Evolutionary conservation across 2,888 invertebrate genomes (phyloP).

Genomic region (Litoditis marina): DNA sequence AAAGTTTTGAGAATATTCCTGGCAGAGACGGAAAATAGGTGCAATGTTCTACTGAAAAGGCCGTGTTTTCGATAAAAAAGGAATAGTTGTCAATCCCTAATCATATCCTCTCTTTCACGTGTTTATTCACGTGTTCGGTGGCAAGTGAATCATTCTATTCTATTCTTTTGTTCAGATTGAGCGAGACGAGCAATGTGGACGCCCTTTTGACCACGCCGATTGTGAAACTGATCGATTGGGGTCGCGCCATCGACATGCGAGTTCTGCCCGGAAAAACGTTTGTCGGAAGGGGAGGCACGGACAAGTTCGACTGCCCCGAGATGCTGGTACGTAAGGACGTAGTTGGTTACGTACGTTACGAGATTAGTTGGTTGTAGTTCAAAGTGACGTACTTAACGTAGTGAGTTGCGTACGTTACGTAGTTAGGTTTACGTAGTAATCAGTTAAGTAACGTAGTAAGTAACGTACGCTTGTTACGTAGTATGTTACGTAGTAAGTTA

Average conservation of each 20-base stretch:
- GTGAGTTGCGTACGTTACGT: not conserved
- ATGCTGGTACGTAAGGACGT: constrained; percentile 68
- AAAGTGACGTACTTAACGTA: too few relatives aligned
- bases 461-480: too few relatives aligned
- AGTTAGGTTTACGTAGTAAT: too few relatives aligned
- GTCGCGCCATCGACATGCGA: constrained; percentile 87
- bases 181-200: constrained; percentile 22
- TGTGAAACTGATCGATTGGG: constrained; percentile 84
- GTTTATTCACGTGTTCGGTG: too few relatives aligned
- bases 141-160: not conserved
- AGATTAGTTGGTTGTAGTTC: not conserved
- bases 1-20: too few relatives aligned
- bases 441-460: too few relatives aligned
- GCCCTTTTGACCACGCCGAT: constrained; percentile 13
- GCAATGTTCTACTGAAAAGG: too few relatives aligned
- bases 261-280: constrained; percentile 71
- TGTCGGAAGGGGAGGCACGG: constrained; percentile 68
- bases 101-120: too few relatives aligned
- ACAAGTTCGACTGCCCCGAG: constrained; percentile 70
- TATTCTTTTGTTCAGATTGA: constrained; percentile 21
- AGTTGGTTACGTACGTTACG: not conserved
- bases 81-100: too few relatives aligned
- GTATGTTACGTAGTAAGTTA: too few relatives aligned
- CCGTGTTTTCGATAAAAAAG: too few relatives aligned
- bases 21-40: too few relatives aligned